A percentile compares a stretch with the other conserved stretches of the same genome.
Conservation (phyloP, 2,888 invertebrate genomes). For the Drosophila ochracea region DNA sequence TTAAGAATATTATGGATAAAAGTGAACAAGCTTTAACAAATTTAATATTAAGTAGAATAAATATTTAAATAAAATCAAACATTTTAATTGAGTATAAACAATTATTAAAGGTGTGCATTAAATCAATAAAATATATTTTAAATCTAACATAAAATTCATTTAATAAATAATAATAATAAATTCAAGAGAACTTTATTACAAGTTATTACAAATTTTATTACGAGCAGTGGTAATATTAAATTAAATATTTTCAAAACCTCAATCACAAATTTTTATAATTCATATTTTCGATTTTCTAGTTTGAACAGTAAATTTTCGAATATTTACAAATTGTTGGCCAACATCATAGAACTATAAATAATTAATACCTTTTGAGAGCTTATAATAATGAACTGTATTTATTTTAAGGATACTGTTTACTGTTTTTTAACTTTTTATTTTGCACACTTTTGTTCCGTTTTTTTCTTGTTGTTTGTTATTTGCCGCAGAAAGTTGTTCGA, state of each 20-base stretch:
- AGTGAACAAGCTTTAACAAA: neutral
- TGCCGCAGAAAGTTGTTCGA: neutral
- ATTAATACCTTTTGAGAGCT: constrained; percentile 38
- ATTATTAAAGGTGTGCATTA: neutral
- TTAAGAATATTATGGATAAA: neutral
- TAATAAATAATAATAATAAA: neutral
- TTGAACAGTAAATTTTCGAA: neutral
- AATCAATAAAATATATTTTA: neutral
- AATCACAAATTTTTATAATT: neutral
- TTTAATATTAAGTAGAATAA: neutral
- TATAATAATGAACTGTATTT: neutral
- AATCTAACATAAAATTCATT: neutral
- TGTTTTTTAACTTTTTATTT: constrained; percentile 11
- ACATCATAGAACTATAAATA: neutral
- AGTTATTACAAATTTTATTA: neutral
- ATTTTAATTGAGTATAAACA: neutral
- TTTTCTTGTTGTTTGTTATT: neutral
- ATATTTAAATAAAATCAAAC: neutral
- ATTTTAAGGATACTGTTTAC: neutral
- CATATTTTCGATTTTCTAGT: neutral
- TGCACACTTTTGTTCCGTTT: constrained; percentile 23
- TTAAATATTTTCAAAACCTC: neutral
- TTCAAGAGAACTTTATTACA: neutral
- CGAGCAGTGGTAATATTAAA: neutral
- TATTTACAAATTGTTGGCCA: neutral